Evolutionary conservation across 2,113 vertebrate species (phyloP), one percentile per base, ranked within the genome.

Genomic region (Colistium nudipinnis): DNA sequence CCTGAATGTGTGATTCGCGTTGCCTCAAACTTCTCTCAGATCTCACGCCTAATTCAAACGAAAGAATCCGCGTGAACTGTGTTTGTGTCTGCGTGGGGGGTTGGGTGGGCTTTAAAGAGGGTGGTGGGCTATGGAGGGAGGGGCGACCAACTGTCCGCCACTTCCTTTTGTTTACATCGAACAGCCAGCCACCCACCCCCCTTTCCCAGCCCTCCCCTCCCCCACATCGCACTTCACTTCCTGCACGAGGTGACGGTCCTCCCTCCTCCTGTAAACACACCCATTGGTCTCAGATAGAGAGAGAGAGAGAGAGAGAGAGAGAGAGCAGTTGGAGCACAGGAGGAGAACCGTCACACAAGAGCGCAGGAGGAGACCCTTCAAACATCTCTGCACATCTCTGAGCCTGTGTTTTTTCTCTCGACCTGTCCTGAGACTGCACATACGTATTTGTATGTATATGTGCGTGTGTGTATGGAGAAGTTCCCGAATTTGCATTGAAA

Each of bases 241-340:
- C 72, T 82, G 61, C 74, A 56, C 59, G 28, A 38, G 69, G 61
- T 49, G 44, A 48, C 53, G 53, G 39, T 78, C 82, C 85, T 75
- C 81, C 83, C 16, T 19, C 73, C 47, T 68, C n/a, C 33, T 64
- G 84, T 88, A 90, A 92, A 90, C 91, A 91, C 91, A 85, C 89
- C 90, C 88, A 81, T 62, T 57, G 83, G 43, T 70, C 35, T 44
- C 24, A 43, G 41, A 43, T 28, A 53, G 51, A 33, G 51, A 55
- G 27, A 31, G 27, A 11, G 27, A 28, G 16, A 12, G 8, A 48
- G 25, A 2, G 28, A 30, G 51, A 82, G 62, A 14, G 52, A 57
- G 61, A 60, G 54, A 74, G 66, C 54, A 73, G 22, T 45, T 45
- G 53, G 55, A 72, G 81, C 64, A 59, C 86, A 75, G 66, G 45